Base-by-base conservation (phyloP, 2,113 vertebrate genomes). In the Onychostoma macrolepis region DNA sequence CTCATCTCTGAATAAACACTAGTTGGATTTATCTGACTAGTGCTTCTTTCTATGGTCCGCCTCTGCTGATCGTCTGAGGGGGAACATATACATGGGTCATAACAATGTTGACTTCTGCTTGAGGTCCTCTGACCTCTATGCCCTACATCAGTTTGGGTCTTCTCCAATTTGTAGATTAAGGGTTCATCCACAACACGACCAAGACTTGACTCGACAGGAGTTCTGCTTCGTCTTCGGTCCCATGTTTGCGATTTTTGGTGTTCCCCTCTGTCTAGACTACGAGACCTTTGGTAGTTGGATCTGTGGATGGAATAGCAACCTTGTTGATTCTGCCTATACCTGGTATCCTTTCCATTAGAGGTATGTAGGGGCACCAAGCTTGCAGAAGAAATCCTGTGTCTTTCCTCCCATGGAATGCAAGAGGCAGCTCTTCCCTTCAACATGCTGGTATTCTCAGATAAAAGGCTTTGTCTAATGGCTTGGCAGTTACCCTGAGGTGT, bases 1-100 rank as follows among this genome's bases (percentile, higher is more conserved):
- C 92, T 95, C 95, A 96, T 95, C 91, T 96, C 95, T 2, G 93
- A 88, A 74, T 87, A 92, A 21, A 87, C 90, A 84, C 85, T 87
- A 63, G 30, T 26, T 85, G 28, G 75, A 77, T 81, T 86, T 76
- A 65, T 58, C 21, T 72, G 81, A 53, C 78, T 69, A 8, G 9
- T 50, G 63, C 43, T 80, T 80, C 58, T 84, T 36, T 80, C 80
- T 83, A 67, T 3, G 2, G 30, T 45, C 61, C 6, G 43, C 30
- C 24, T 50, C 43, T 43, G 78, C n/a, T 88, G 69, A 50, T 67
- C 8, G 4, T 63, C 61, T 45, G 11, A 38, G 2, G 81, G 8
- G 28, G 87, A 85, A 89, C 30, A 78, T 82, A 65, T 48, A 19
- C n/a, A 38, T 24, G 75, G 58, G 17, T 45, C 67, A 67, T 71